phyloP scores from a whole-genome alignment of 1,140 invertebrate species.

The Drosophila pallidifrons region DNA sequence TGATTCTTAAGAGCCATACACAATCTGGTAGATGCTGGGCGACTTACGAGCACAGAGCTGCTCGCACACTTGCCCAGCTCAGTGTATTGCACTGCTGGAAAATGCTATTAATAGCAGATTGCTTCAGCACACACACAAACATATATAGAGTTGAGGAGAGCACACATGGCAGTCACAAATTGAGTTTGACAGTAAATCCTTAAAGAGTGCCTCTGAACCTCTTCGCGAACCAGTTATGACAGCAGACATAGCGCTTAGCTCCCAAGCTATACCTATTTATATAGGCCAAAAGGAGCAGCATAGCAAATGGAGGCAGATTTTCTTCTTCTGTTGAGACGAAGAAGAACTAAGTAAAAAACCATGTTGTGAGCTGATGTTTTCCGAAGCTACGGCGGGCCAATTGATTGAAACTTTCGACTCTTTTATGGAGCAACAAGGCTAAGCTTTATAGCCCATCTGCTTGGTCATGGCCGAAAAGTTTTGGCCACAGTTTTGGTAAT shows the following conservation, averaged over 20 bases:
- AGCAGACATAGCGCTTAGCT: conserved; percentile 31
- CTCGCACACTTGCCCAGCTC: conserved; percentile 4
- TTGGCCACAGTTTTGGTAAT: conserved; percentile 40
- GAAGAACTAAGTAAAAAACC: conserved; percentile 61
- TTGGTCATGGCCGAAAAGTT: conserved; percentile 34
- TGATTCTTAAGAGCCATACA: conserved; percentile 36
- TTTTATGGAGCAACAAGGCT: conserved; percentile 47
- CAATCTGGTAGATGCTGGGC: conserved; percentile 29
- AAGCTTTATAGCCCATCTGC: conserved; percentile 31
- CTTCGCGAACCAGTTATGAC: conserved; percentile 65
- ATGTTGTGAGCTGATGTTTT: conserved; percentile 51
- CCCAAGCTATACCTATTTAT: conserved; percentile 11
- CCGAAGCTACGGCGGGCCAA: conserved; percentile 36
- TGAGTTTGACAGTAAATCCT: conserved; percentile 51
- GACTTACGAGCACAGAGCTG: conserved; percentile 7
- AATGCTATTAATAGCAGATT: conserved; percentile 73
- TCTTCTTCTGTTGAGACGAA: background rate
- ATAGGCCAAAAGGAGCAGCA: conserved; percentile 27
- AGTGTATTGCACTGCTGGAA: conserved; percentile 7
- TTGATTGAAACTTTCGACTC: conserved; percentile 45
- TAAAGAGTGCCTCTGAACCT: conserved; percentile 25
- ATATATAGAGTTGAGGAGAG: background rate
- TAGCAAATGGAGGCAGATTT: no score
- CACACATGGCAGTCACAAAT: conserved; percentile 11
- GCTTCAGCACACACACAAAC: conserved; percentile 22